Base-by-base conservation (phyloP, 92 coral and sea anemone genomes). In the Heteractis magnifica region DNA sequence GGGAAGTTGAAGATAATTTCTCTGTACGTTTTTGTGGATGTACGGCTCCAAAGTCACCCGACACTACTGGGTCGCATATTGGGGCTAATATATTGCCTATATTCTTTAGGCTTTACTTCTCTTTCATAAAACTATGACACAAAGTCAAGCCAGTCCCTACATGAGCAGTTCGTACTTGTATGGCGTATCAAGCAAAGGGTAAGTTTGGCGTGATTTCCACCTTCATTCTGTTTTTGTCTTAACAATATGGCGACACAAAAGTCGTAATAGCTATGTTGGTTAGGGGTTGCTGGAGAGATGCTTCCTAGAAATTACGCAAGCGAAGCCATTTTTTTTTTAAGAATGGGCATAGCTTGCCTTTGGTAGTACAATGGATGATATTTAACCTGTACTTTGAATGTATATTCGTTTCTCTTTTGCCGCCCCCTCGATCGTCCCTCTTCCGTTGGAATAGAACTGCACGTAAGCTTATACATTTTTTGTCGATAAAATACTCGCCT, bases 111-210 rank as follows among this genome's bases (percentile, higher is more conserved):
- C 78, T 78, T 77, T 70, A 65, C 88, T 56, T 65, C 82, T 85
- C 77, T 73, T 60, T 62, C 75, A 52, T 80, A 65, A 76, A 81
- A 81, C 78, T 82, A 75, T 88, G 88, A 88, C 85, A 60, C 90
- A 81, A 74, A 85, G 87, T 84, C 83, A 91, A 79, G 79, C 91
- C 19, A 85, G 91, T 55, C 64, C 92, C 65, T 81, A 79, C 76
- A 72, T 81, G 90, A 84, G 89, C 81, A 85, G 91, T 79, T 81
- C 79, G 52, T 84, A 84, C 84, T 87, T 72, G 20, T 77, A 87
- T 82, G 87, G 87, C 21, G 91, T 87, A 50, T 70, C 90, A 84
- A 78, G 77, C 59, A 84, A 81, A 49, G 94, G 94, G 94, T 91
- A 82, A 88, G 94, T 90, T 21, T 65, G 65, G 18, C 59, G 73